Conservation (phyloP, 2,888 invertebrate species). For the Trissolcus brochymenae region DNA sequence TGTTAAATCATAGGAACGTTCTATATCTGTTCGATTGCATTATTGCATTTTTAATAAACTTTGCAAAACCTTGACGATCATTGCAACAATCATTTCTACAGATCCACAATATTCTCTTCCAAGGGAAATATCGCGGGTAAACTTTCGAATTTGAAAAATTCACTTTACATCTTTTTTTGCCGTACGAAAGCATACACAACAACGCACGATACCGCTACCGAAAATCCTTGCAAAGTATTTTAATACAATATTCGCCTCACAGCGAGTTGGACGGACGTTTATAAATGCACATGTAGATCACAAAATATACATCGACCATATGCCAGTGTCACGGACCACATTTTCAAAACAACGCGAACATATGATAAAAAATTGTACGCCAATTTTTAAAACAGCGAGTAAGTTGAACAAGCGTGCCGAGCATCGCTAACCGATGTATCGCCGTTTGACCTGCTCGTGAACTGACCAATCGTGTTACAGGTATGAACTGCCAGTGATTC, state of each 20-base stretch:
- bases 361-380: slow-evolving; percentile 23
- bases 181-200: neutral
- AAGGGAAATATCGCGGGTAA: neutral
- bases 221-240: neutral
- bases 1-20: too few relatives aligned
- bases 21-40: too few relatives aligned
- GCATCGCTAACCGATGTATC: slow-evolving; percentile 46
- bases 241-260: neutral
- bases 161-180: neutral
- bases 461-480: slow-evolving; percentile 53
- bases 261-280: neutral
- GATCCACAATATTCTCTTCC: neutral
- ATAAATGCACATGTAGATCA: neutral
- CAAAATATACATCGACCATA: neutral
- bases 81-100: too few relatives aligned
- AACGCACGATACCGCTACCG: neutral
- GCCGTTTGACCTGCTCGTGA: slow-evolving; percentile 56
- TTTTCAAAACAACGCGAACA: slow-evolving; percentile 4
- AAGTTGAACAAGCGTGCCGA: slow-evolving; percentile 32
- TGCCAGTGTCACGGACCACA: neutral
- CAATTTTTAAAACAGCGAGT: slow-evolving; percentile 33
- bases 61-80: too few relatives aligned
- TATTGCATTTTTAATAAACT: too few relatives aligned
- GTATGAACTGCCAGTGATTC: slow-evolving; percentile 32
- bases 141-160: neutral